Evolutionary conservation across 2,113 vertebrate genomes (phyloP), one percentile per base, ranked within the genome.

Genomic region (Cyphomyrus plagiostoma): DNA sequence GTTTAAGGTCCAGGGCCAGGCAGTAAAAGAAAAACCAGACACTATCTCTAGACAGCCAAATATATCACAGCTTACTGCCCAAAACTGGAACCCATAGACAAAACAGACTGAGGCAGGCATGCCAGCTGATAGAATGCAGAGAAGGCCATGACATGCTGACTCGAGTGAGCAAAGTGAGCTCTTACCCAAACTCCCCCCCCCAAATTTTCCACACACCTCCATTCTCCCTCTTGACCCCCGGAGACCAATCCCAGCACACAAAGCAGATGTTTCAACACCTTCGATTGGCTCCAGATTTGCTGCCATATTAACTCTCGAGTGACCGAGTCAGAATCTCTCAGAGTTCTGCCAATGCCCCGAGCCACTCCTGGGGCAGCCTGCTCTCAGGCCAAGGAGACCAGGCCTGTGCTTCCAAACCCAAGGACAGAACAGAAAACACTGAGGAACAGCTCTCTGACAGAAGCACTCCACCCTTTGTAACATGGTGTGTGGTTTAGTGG

Each of bases 291-390:
- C 88, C 91, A 92, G 93, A 94, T 91, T 95, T 93, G 94, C 94
- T 93, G 93, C 92, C 93, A 92, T 94, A 92, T 94, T 94, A 94
- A 94, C 90, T 90, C 91, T 91, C 92, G 91, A 90, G 91, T 93
- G 92, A 93, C 91, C 92, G 90, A 89, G 93, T 92, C 92, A 91
- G 87, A 93, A 92, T 86, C 23, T 91, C 87, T 90, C 93, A 93
- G 92, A 92, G 92, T 92, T 93, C 88, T 92, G 70, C 35, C 89
- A 74, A 91, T 92, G 93, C 92, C 91, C 91, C 93, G 62, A 52
- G 89, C 89, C 49, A 56, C 87, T 74, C 49, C 62, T 46, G 50
- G 56, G 50, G 46, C 85, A 23, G 50, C 58, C 80, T 17, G 9
- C 66, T 82, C 89, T 88, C 86, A 35, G 56, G 74, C n/a, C 50